Evolutionary conservation across 1,140 invertebrate genomes (phyloP).

Genomic region (Lepidotrigona ventralis): DNA sequence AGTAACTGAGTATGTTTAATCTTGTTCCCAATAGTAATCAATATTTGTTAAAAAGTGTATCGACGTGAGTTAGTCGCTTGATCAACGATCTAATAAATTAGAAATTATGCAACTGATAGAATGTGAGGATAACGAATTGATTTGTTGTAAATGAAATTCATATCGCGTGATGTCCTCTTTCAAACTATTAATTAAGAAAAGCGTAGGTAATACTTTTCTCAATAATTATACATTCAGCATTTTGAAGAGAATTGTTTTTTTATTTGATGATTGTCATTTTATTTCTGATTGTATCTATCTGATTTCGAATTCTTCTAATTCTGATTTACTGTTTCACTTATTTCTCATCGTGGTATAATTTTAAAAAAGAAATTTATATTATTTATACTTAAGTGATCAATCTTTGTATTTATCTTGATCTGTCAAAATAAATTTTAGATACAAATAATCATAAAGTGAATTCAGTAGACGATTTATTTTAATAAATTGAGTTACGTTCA

Average conservation of each 20-base stretch:
- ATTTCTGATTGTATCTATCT: too few species aligned
- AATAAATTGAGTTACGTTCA: too few species aligned
- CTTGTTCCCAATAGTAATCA: neutral
- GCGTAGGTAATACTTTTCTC: neutral
- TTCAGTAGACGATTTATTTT: too few species aligned
- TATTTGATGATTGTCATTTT: neutral
- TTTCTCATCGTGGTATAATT: too few species aligned
- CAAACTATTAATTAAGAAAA: neutral
- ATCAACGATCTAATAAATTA: neutral
- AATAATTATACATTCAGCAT: neutral
- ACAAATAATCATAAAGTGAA: too few species aligned
- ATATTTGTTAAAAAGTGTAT: neutral
- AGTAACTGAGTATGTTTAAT: slow-evolving; percentile 5
- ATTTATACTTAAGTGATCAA: too few species aligned
- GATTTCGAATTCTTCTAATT: too few species aligned
- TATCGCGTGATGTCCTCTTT: neutral
- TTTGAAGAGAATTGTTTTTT: neutral
- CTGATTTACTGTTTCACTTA: too few species aligned
- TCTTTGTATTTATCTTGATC: neutral
- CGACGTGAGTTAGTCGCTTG: neutral
- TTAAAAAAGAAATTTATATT: too few species aligned
- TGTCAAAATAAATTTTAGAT: neutral
- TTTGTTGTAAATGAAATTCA: neutral
- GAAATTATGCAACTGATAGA: neutral
- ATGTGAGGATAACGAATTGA: neutral